Evolutionary conservation across 2,113 vertebrate species (phyloP), one percentile per base, ranked within the genome.

Genomic region (Synchiropus splendidus): DNA sequence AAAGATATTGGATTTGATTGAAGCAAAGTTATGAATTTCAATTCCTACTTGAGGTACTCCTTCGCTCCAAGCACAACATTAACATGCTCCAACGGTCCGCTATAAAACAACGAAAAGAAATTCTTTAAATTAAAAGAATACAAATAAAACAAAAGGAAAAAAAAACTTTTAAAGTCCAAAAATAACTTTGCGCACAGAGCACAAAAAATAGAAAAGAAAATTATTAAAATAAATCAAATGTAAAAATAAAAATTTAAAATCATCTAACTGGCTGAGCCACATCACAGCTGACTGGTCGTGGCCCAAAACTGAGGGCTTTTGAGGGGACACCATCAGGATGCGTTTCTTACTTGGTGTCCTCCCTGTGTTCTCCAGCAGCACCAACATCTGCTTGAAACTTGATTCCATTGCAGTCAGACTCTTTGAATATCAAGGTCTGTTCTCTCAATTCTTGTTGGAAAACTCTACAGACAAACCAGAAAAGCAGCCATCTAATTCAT

Each of bases 51-150:
- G 31, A 48, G 36, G 52, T 80, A 52, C 51, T 61, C 57, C 48
- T 54, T 68, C 68, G 58, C 55, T 61, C 50, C 53, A 63, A 63
- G 60, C 48, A 42, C 42, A 50, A 37, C 55, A 58, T 68, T 37
- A 66, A 51, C 60, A 46, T 61, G 54, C 70, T 46, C 48, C 72
- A 72, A 78, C 76, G 62, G 67, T 80, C 72, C 74, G 77, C 77
- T 81, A 70, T 81, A 80, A 78, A 79, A 82, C 72, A 80, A 82
- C n/a, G n/a, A 79, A 82, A 83, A 80, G 51, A 74, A 71, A 64
- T 39, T 84, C 79, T 84, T 84, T 83, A 83, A 82, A 83, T 62
- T 72, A 84, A 84, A 84, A 84, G 60, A 79, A 82, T 46, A 49
- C 58, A 72, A 68, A 49, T 1, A 16, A 37, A 42, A 27, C 48